Percentiles rank a stretch among this genome's conserved stretches.
These are phyloP conservation scores for Drosophila ustulata DNA, from an alignment of 2,888 invertebrate species.

Conservation along the genomic window DNA sequence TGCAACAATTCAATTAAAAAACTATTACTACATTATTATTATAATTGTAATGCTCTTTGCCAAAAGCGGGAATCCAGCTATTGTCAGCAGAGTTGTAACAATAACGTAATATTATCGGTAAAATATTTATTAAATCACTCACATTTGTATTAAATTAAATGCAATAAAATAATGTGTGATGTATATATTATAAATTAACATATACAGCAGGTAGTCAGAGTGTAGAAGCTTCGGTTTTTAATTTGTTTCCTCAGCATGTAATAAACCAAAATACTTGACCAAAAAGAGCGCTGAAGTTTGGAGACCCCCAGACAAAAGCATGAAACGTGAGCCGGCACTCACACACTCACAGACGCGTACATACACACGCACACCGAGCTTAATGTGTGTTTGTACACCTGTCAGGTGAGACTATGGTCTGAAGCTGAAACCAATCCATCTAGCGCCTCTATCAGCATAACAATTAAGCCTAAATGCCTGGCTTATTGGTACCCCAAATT, in stretches of 20 bases:
- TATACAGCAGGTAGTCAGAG: conserved; percentile 12
- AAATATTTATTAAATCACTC: too few relatives aligned
- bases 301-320: conserved; percentile 55
- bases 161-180: too few relatives aligned
- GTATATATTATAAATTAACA: too few relatives aligned
- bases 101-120: neutral
- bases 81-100: neutral
- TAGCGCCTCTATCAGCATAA: conserved; percentile 81
- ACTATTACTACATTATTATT: conserved; percentile 62
- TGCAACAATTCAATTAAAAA: conserved; percentile 79
- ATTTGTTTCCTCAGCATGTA: conserved; percentile 25
- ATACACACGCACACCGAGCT: neutral
- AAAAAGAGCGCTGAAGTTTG: conserved; percentile 58
- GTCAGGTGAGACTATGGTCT: conserved; percentile 70
- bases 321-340: conserved; percentile 74
- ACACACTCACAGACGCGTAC: conserved; percentile 22
- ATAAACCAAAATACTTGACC: conserved; percentile 56
- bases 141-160: neutral
- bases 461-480: conserved; percentile 75
- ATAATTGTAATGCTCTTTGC: conserved; percentile 25
- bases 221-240: conserved; percentile 12
- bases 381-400: conserved; percentile 62
- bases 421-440: conserved; percentile 76
- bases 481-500: conserved; percentile 67
- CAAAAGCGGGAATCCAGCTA: neutral